These are phyloP conservation scores for Accipiter cooperii DNA, from an alignment of 2,113 vertebrate species.

Conservation along the genomic window DNA sequence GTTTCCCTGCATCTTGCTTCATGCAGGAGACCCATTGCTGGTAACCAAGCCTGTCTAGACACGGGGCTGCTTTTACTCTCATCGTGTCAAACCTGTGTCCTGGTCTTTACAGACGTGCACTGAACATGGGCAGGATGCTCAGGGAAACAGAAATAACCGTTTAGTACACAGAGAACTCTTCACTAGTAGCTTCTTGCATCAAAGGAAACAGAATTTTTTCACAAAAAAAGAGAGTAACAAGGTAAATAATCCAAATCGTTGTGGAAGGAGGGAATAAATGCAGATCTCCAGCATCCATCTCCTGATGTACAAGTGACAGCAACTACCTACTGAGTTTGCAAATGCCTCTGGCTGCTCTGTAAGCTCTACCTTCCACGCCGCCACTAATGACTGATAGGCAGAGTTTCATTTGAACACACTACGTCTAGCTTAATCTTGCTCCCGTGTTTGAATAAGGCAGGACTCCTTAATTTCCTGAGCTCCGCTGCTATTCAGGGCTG, in stretches of 20 bases:
- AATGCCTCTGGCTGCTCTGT: background rate
- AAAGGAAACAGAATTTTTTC: background rate
- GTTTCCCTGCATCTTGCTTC: background rate
- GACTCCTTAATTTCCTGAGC: background rate
- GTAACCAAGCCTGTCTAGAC: background rate
- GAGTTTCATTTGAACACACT: background rate
- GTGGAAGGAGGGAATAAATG: background rate
- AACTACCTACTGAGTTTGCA: background rate
- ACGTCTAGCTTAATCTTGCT: background rate
- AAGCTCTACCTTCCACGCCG: background rate
- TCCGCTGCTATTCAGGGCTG: background rate
- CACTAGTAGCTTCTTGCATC: background rate
- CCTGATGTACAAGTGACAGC: background rate
- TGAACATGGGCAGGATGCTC: background rate
- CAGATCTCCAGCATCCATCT: background rate
- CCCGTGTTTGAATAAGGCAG: too few relatives aligned
- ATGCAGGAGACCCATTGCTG: background rate
- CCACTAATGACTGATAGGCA: background rate
- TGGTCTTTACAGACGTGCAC: background rate
- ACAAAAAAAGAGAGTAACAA: background rate
- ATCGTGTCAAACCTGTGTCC: background rate
- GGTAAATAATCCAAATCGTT: background rate
- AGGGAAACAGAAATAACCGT: background rate
- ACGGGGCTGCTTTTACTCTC: background rate
- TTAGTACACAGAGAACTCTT: background rate